Conservation (phyloP, 2,113 vertebrate genomes). For the Garra rufa region DNA sequence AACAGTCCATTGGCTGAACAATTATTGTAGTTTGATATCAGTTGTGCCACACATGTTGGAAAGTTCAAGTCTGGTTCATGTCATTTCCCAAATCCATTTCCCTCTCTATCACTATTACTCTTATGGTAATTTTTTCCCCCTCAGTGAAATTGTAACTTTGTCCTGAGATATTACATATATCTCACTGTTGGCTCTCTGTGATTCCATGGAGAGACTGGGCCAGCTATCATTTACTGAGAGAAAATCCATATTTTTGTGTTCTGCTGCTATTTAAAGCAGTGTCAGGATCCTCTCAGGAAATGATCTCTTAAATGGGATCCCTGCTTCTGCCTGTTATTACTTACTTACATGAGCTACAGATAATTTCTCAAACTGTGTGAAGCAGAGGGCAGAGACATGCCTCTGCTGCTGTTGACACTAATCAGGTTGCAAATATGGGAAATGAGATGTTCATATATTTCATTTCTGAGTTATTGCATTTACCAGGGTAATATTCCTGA, state of each 20-base stretch:
- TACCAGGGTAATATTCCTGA: slow-evolving; percentile 50
- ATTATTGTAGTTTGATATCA: not conserved
- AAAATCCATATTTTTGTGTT: slow-evolving; percentile 53
- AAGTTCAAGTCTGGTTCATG: slow-evolving; percentile 21
- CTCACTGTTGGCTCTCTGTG: slow-evolving; percentile 31
- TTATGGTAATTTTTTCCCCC: not conserved
- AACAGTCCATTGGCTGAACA: not conserved
- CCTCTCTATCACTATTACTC: not conserved
- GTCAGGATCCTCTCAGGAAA: slow-evolving; percentile 53
- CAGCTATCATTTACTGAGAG: slow-evolving; percentile 46
- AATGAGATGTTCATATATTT: slow-evolving; percentile 65
- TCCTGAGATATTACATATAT: slow-evolving; percentile 27
- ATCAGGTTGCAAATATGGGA: slow-evolving; percentile 61
- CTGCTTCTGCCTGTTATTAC: slow-evolving; percentile 46
- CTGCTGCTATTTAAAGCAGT: slow-evolving; percentile 58
- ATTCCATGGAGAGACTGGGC: slow-evolving; percentile 38
- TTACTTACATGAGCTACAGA: slow-evolving; percentile 41
- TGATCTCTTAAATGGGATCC: slow-evolving; percentile 53
- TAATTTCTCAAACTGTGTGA: slow-evolving; percentile 51
- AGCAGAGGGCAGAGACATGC: slow-evolving; percentile 54
- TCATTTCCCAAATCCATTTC: slow-evolving; percentile 31
- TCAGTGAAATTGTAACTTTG: slow-evolving; percentile 18
- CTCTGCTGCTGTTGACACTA: slow-evolving; percentile 55
- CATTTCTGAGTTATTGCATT: slow-evolving; percentile 64
- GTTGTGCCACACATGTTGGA: not conserved